phyloP scores from a whole-genome alignment of 2,888 invertebrate species.

The Syrphus vitripennis region DNA sequence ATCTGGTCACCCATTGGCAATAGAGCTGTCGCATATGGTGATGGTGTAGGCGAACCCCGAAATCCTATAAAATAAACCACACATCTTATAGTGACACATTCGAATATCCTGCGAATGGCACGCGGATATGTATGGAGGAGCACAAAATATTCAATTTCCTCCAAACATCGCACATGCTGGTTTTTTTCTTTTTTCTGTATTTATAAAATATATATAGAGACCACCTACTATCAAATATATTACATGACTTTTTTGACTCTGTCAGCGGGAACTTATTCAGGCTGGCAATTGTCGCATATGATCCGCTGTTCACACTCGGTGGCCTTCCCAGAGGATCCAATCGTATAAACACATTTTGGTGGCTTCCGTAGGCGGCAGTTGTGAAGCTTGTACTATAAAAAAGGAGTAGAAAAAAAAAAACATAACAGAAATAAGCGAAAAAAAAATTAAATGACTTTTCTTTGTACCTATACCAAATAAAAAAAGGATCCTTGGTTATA shows the following conservation, averaged over 20 bases:
- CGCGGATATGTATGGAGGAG: background rate
- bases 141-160: conserved; percentile 60
- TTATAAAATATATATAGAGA: conserved; percentile 14
- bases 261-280: conserved; percentile 87
- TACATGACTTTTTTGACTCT: conserved; percentile 80
- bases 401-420: background rate
- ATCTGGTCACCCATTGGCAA: conserved; percentile 81
- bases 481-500: conserved; percentile 32
- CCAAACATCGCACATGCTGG: background rate
- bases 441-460: conserved; percentile 44
- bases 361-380: conserved; percentile 88
- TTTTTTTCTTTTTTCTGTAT: background rate
- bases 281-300: conserved; percentile 92
- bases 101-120: background rate
- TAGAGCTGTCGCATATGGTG: conserved; percentile 88
- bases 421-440: background rate
- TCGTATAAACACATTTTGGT: conserved; percentile 89
- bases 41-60: conserved; percentile 83
- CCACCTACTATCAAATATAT: conserved; percentile 79
- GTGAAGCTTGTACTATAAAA: conserved; percentile 87
- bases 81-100: conserved; percentile 31
- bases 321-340: conserved; percentile 88
- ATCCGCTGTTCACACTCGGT: conserved; percentile 89
- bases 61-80: conserved; percentile 76
- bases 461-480: background rate